A percentile compares a stretch with the other conserved stretches of the same genome.
Conservation (phyloP, 2,797 vertebrate species). For the Myripristis murdjan region DNA sequence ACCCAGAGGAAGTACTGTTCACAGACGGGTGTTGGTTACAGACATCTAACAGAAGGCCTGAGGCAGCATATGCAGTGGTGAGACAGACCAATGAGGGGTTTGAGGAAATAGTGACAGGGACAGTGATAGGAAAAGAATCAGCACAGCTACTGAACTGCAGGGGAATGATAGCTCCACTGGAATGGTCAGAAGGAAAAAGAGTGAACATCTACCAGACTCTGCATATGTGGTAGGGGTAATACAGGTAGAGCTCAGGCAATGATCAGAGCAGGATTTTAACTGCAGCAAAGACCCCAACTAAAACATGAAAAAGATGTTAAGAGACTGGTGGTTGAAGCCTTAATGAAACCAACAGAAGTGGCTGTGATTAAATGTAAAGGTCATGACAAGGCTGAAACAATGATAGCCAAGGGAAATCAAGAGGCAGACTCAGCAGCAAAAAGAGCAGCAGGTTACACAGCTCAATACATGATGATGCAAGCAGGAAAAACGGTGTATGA, state of each 20-base stretch:
- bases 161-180: not conserved
- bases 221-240: not conserved
- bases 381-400: not conserved
- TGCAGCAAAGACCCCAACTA: no score
- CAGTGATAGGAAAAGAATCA: not conserved
- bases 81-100: not conserved
- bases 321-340: not conserved
- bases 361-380: not conserved
- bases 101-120: not conserved
- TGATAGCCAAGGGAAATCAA: not conserved
- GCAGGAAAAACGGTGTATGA: no score
- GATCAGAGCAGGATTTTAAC: not conserved
- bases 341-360: not conserved
- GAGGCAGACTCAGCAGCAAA: not conserved
- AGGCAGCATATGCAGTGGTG: not conserved
- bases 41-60: not conserved
- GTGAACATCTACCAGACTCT: not conserved
- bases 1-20: not conserved
- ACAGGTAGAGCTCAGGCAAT: not conserved
- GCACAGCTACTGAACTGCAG: not conserved
- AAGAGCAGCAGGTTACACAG: not conserved
- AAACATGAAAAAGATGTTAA: not conserved
- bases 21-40: conserved; percentile 1
- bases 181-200: not conserved
- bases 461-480: no score